phyloP scores from a whole-genome alignment of 2,797 vertebrate species.

The Galago senegalensis region DNA sequence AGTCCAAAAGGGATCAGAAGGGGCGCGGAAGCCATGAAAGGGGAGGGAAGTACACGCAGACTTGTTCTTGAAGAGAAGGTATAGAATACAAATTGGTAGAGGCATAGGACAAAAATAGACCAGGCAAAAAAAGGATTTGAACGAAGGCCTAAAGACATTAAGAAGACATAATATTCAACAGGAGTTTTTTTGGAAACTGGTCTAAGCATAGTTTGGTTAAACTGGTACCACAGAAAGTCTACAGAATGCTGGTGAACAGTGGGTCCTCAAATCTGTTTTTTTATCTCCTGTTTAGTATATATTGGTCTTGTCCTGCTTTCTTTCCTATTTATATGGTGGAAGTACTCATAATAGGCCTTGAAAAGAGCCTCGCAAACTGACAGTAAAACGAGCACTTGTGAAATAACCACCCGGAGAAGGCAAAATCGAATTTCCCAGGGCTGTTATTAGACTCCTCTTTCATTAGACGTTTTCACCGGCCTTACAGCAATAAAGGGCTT shows the following conservation, averaged over 20 bases:
- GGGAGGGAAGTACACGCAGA: background rate
- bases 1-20: background rate
- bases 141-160: background rate
- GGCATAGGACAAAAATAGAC: background rate
- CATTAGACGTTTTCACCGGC: constrained; percentile 31
- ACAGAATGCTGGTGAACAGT: background rate
- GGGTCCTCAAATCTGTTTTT: background rate
- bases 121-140: background rate
- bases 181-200: constrained; percentile 12
- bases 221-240: background rate
- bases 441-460: constrained; percentile 44
- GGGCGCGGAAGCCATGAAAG: background rate
- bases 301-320: constrained; percentile 46
- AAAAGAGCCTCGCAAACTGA: constrained; percentile 61
- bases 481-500: background rate
- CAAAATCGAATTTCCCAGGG: constrained; percentile 64
- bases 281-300: constrained; percentile 58
- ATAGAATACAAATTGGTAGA: background rate
- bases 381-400: constrained; percentile 46
- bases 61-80: background rate
- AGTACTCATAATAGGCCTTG: constrained; percentile 60
- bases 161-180: background rate
- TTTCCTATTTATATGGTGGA: constrained; percentile 74
- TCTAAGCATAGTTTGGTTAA: background rate
- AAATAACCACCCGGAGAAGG: constrained; percentile 66